A percentile compares a stretch with the other conserved stretches of the same genome.
These are phyloP conservation scores for Chelonus formosanus DNA, from an alignment of 2,888 invertebrate species.

Conservation along the genomic window DNA sequence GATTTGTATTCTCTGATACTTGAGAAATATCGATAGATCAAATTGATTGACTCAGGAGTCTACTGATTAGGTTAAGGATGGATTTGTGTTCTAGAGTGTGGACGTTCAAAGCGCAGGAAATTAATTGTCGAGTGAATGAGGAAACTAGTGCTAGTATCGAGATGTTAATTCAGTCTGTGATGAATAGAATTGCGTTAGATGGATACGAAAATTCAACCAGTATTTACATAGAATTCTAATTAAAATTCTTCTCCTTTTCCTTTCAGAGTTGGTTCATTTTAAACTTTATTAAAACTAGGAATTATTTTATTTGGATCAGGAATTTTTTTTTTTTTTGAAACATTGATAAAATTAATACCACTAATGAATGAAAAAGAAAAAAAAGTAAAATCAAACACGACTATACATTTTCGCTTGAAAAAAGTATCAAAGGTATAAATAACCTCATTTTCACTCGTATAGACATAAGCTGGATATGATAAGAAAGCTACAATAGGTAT, in stretches of 20 bases:
- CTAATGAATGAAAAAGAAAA: too few relatives aligned
- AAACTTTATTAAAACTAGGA: too few relatives aligned
- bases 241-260: neutral
- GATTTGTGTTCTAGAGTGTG: slow-evolving; percentile 26
- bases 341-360: too few relatives aligned
- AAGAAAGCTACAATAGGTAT: neutral
- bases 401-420: too few relatives aligned
- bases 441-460: slow-evolving; percentile 22
- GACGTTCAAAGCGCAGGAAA: slow-evolving; percentile 33
- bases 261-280: too few relatives aligned
- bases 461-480: neutral
- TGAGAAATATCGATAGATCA: slow-evolving; percentile 10
- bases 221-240: slow-evolving; percentile 1
- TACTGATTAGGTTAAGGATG: slow-evolving; percentile 30
- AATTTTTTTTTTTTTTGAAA: too few relatives aligned
- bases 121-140: slow-evolving; percentile 29
- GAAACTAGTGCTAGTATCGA: slow-evolving; percentile 11
- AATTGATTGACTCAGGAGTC: slow-evolving; percentile 3
- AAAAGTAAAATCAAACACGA: too few relatives aligned
- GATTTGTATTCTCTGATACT: slow-evolving; percentile 4
- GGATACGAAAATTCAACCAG: neutral
- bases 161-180: slow-evolving; percentile 28
- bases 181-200: slow-evolving; percentile 17
- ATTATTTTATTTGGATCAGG: too few relatives aligned
- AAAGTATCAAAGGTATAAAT: too few relatives aligned